Base-by-base conservation (phyloP, 2,113 vertebrate genomes). In the Zeus faber region DNA sequence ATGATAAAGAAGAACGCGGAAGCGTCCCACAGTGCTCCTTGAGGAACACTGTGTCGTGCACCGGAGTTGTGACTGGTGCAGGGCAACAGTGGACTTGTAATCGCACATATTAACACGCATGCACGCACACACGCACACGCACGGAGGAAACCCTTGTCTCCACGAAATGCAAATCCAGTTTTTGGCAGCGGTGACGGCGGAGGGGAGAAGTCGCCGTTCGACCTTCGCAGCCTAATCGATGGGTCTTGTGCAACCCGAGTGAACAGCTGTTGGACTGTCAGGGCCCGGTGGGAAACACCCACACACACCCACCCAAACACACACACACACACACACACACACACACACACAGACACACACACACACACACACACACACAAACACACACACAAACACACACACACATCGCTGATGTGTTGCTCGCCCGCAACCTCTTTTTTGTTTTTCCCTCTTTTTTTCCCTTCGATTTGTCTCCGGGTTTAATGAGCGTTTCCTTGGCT, bases 91-190 rank as follows among this genome's bases (percentile, higher is more conserved):
- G n/a, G n/a, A n/a, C n/a, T n/a, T n/a, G n/a, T n/a, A n/a, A n/a
- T n/a, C n/a, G n/a, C n/a, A n/a, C n/a, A n/a, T n/a, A n/a, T n/a
- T n/a, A n/a, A n/a, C n/a, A n/a, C n/a, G n/a, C n/a, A n/a, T n/a
- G n/a, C n/a, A n/a, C n/a, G n/a, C n/a, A n/a, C n/a, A 33, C 29
- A 33, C 13, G 13, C 10, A 5, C 10, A 24, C 10, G 11, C 40
- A 53, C 58, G 55, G 40, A 70, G 62, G 67, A 73, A 77, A 47
- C 35, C 1, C 18, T 64, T 17, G 61, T 63, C 71, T 72, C 39
- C 52, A 41, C 5, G 29, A 45, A 77, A 76, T 74, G 72, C 59
- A 62, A 77, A 76, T 82, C 58, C 23, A 51, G 54, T 76, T 67
- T 65, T 62, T n/a, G n/a, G n/a, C n/a, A n/a, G n/a, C n/a, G 18